A percentile compares a stretch with the other conserved stretches of the same genome.
Evolutionary conservation across 2,888 invertebrate genomes (phyloP).

Genomic region (Linnaemya tessellans): DNA sequence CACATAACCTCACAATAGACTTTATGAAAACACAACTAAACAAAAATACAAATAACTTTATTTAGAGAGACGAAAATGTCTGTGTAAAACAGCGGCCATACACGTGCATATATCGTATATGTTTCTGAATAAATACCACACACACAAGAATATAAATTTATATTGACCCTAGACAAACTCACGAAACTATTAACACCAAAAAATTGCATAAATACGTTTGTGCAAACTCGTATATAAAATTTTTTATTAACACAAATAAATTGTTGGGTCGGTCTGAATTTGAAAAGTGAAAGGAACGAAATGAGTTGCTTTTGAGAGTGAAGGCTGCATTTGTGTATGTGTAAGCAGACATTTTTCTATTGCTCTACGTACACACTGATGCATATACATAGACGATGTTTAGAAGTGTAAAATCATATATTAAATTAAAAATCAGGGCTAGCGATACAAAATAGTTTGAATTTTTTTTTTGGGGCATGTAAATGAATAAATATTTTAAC

Average conservation of each 20-base stretch:
- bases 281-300: not conserved
- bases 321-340: not conserved
- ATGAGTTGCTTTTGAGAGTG: not conserved
- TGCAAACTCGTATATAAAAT: not conserved
- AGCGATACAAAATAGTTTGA: too few species aligned
- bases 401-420: too few species aligned
- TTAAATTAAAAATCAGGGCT: too few species aligned
- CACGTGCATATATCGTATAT: not conserved
- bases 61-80: not conserved
- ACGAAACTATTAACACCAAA: conserved; percentile 60
- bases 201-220: conserved; percentile 15
- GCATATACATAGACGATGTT: too few species aligned
- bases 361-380: too few species aligned
- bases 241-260: not conserved
- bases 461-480: too few species aligned
- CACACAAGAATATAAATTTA: conserved; percentile 56
- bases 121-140: not conserved
- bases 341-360: too few species aligned
- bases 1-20: conserved; percentile 58
- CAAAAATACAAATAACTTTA: conserved; percentile 9
- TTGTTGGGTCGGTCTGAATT: not conserved
- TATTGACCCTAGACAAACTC: conserved; percentile 63
- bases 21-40: conserved; percentile 33
- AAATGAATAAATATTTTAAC: too few species aligned
- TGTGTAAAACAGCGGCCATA: not conserved